Evolutionary conservation across 2,797 vertebrate genomes (phyloP).

Genomic region (Acropternis orthonyx): DNA sequence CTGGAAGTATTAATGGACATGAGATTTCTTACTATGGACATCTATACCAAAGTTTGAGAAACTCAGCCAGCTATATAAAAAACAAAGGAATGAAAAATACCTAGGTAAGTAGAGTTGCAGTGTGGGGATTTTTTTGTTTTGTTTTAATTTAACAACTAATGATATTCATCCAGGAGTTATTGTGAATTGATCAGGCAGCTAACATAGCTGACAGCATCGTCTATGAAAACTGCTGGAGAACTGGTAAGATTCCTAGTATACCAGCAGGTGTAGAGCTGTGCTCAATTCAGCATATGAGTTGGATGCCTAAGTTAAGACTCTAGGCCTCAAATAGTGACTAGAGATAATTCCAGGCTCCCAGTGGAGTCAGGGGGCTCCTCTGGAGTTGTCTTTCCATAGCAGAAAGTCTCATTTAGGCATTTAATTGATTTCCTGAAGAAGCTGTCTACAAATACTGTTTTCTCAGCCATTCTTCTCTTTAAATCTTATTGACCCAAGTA

Average conservation of each 20-base stretch:
- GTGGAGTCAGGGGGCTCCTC: not conserved
- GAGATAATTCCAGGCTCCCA: not conserved
- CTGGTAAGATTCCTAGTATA: not conserved
- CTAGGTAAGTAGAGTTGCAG: not conserved
- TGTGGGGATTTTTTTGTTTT: accelerated
- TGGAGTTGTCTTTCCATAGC: not conserved
- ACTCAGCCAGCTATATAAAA: not conserved
- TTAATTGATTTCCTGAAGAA: not conserved
- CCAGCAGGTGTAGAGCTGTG: not conserved
- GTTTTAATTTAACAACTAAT: not conserved
- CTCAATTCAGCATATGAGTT: not conserved
- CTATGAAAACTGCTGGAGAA: not conserved
- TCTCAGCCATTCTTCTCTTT: not conserved
- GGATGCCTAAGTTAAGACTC: not conserved
- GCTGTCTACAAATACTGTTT: not conserved
- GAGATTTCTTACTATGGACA: not conserved
- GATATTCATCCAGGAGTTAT: not conserved
- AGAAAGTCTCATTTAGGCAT: not conserved
- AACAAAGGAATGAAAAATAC: not conserved
- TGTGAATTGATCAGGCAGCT: not conserved
- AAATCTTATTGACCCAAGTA: not conserved
- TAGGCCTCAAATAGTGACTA: not conserved
- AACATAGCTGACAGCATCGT: not conserved
- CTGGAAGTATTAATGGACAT: not conserved
- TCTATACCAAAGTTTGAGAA: not conserved